These are phyloP conservation scores for Ophion ventricosus DNA, from an alignment of 2,888 invertebrate species.

Conservation along the genomic window DNA sequence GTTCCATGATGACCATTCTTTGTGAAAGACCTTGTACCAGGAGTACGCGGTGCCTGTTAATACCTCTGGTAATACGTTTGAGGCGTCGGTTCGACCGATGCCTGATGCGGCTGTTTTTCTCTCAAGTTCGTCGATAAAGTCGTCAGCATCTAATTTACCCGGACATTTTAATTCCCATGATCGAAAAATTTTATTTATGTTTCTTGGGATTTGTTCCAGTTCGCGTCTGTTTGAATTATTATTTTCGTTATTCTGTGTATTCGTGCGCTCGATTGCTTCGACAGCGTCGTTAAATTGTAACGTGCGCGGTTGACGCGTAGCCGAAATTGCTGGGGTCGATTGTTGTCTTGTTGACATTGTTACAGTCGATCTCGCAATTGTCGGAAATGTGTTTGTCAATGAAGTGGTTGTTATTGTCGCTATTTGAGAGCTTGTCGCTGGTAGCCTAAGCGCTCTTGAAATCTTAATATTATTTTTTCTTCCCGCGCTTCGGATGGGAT, in stretches of 20 bases:
- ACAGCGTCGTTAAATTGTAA: neutral
- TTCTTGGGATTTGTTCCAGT: neutral
- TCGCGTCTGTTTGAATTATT: neutral
- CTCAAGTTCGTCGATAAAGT: constrained; percentile 1
- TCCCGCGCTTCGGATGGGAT: neutral
- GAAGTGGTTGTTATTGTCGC: neutral
- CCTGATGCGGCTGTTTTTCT: constrained; percentile 5
- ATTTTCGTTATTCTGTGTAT: neutral
- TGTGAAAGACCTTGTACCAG: constrained; percentile 12
- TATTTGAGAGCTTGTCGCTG: neutral
- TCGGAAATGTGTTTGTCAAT: neutral
- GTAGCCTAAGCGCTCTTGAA: neutral
- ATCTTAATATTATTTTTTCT: neutral
- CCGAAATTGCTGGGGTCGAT: neutral
- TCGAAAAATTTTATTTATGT: constrained; percentile 3
- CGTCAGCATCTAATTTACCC: constrained; percentile 2
- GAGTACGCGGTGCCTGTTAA: neutral
- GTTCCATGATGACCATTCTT: neutral
- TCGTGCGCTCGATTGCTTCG: neutral
- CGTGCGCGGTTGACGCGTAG: neutral
- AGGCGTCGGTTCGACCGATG: neutral
- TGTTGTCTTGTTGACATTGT: neutral
- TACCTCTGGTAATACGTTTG: constrained; percentile 1
- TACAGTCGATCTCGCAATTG: neutral
- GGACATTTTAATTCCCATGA: constrained; percentile 11